phyloP scores from a whole-genome alignment of 92 coral and sea anemone genomes.

The Actinostola sp. region DNA sequence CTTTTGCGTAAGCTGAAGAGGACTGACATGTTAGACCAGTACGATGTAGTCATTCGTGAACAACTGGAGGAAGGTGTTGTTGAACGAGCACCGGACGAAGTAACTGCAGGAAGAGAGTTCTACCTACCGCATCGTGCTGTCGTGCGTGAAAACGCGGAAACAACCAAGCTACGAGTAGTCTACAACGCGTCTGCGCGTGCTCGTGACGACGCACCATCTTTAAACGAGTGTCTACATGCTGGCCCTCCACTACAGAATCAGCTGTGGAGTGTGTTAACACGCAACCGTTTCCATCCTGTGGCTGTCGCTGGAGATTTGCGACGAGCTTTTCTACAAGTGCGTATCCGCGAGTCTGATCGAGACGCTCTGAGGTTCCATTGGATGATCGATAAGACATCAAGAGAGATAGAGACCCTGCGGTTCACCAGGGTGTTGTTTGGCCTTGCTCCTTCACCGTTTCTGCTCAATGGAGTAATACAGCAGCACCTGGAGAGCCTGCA shows the following conservation, averaged over 20 bases:
- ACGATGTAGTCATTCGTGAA: slow-evolving; percentile 45
- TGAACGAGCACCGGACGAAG: slow-evolving; percentile 23
- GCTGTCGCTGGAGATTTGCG: slow-evolving; percentile 23
- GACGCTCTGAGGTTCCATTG: slow-evolving; percentile 26
- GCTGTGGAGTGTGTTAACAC: slow-evolving; percentile 23
- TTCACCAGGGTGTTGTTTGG: no score
- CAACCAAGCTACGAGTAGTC: slow-evolving; percentile 20
- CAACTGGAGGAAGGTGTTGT: slow-evolving; percentile 37
- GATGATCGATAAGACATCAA: slow-evolving; percentile 9
- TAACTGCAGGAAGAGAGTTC: slow-evolving; percentile 12
- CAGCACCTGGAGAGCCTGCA: slow-evolving; percentile 15
- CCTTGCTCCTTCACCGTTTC: slow-evolving; percentile 27
- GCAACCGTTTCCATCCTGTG: slow-evolving; percentile 31
- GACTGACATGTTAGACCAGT: slow-evolving; percentile 33
- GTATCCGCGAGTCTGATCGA: slow-evolving; percentile 19
- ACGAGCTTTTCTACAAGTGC: slow-evolving; percentile 17
- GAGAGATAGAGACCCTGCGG: slow-evolving; percentile 15
- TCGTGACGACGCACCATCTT: slow-evolving; percentile 18
- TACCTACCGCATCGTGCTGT: slow-evolving; percentile 27
- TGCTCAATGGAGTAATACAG: slow-evolving; percentile 23
- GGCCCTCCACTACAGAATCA: slow-evolving; percentile 26
- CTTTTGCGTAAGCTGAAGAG: slow-evolving; percentile 36
- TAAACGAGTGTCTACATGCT: slow-evolving; percentile 21
- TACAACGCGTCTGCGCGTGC: slow-evolving; percentile 34
- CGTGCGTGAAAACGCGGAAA: slow-evolving; percentile 8